These are phyloP conservation scores for Pseudopodoces humilis DNA, from an alignment of 2,113 vertebrate genomes.

Conservation along the genomic window DNA sequence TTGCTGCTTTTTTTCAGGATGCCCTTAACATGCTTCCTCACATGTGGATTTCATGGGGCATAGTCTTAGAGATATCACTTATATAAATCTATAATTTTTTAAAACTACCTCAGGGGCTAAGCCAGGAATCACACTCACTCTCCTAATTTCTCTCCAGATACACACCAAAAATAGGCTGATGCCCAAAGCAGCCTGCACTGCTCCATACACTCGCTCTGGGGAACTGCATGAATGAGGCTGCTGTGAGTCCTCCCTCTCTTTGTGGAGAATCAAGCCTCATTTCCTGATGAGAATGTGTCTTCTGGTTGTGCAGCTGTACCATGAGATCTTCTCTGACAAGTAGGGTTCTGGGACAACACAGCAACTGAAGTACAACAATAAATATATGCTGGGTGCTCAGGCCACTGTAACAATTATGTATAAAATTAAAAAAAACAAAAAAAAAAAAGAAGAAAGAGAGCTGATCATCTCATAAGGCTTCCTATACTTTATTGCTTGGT, in stretches of 20 bases:
- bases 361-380: neutral
- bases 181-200: neutral
- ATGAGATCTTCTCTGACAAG: neutral
- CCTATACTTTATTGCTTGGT: neutral
- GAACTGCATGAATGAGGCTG: neutral
- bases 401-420: neutral
- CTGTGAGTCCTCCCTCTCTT: neutral
- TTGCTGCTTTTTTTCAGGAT: neutral
- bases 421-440: neutral
- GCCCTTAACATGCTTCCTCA: neutral
- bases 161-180: neutral
- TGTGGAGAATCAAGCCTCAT: neutral
- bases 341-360: neutral
- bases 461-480: neutral
- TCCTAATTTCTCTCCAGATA: neutral
- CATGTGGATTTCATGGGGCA: neutral
- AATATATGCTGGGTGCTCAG: neutral
- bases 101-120: neutral
- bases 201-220: neutral
- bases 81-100: neutral
- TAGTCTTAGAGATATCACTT: neutral
- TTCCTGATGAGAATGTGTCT: neutral
- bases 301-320: neutral
- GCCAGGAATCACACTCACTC: neutral
- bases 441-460: rapidly evolving